Evolutionary conservation across 2,113 vertebrate species (phyloP).

Genomic region (Piaya cayana): DNA sequence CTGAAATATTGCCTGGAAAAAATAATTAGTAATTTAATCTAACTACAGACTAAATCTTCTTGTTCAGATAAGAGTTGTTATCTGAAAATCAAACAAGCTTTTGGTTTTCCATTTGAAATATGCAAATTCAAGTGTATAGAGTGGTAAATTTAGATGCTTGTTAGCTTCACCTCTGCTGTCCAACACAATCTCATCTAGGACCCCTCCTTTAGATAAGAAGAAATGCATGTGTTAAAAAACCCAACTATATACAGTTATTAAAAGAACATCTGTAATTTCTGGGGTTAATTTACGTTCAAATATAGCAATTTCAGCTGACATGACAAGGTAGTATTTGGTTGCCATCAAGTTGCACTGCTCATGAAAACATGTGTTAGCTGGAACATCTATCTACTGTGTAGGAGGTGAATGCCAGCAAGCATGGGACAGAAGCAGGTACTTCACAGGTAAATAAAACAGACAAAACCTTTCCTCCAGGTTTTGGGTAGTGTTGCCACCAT

Average conservation of each 20-base stretch:
- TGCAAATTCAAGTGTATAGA: neutral
- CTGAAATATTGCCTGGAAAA: neutral
- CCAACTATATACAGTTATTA: neutral
- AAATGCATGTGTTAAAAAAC: neutral
- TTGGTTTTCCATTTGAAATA: neutral
- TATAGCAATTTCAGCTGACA: conserved; percentile 10
- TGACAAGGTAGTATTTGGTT: neutral
- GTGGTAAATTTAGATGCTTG: neutral
- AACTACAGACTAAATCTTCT: neutral
- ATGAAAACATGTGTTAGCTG: conserved; percentile 23
- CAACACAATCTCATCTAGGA: neutral
- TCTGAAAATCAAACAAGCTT: neutral
- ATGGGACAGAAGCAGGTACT: neutral
- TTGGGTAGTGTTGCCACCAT: neutral
- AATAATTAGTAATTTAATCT: neutral
- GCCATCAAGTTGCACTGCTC: neutral
- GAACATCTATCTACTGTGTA: neutral
- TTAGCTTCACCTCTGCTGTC: neutral
- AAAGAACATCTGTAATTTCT: neutral
- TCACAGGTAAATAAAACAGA: neutral
- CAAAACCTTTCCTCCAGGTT: neutral
- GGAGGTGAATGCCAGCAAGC: neutral
- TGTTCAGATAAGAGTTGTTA: neutral
- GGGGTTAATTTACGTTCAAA: conserved; percentile 15
- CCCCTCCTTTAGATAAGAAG: neutral